A percentile compares a stretch with the other conserved stretches of the same genome.
These are phyloP conservation scores for Microctenopoma stevenorrisi DNA, from an alignment of 2,797 vertebrate genomes.

Conservation along the genomic window DNA sequence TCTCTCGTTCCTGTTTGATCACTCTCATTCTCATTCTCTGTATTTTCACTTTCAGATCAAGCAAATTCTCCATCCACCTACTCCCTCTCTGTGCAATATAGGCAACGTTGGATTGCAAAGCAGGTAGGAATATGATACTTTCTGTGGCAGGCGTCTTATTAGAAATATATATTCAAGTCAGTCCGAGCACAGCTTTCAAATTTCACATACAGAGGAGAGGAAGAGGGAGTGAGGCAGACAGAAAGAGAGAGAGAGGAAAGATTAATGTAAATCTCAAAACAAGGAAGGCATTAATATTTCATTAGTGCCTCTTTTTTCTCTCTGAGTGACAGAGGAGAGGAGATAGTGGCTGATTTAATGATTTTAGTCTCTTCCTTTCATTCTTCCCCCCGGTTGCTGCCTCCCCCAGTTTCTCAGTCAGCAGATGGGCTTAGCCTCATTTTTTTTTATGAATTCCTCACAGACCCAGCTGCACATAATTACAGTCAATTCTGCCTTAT, in stretches of 20 bases:
- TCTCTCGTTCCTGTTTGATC: constrained; percentile 52
- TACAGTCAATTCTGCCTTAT: constrained; percentile 89
- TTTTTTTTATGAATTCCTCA: constrained; percentile 87
- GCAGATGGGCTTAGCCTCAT: constrained; percentile 82
- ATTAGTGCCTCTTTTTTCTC: constrained; percentile 92
- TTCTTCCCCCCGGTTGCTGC: constrained; percentile 77
- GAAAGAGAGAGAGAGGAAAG: constrained; percentile 75
- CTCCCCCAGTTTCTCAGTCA: constrained; percentile 87
- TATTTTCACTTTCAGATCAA: constrained; percentile 68
- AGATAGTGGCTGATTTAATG: constrained; percentile 92
- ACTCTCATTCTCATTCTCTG: constrained; percentile 63
- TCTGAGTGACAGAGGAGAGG: constrained; percentile 90
- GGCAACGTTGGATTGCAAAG: constrained; percentile 78
- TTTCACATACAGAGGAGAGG: constrained; percentile 60
- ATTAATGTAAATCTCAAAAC: constrained; percentile 88
- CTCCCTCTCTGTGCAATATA: constrained; percentile 51
- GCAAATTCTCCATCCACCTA: neutral
- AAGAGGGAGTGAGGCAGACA: constrained; percentile 46
- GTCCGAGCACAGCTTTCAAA: constrained; percentile 60
- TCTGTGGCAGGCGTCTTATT: constrained; percentile 71
- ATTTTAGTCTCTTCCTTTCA: constrained; percentile 88
- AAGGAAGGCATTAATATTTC: constrained; percentile 95
- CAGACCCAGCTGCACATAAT: constrained; percentile 90
- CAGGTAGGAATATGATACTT: constrained; percentile 72
- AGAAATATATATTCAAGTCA: constrained; percentile 77